Evolutionary conservation across 2,113 vertebrate genomes (phyloP).

Genomic region (Erythrocercus mccallii): DNA sequence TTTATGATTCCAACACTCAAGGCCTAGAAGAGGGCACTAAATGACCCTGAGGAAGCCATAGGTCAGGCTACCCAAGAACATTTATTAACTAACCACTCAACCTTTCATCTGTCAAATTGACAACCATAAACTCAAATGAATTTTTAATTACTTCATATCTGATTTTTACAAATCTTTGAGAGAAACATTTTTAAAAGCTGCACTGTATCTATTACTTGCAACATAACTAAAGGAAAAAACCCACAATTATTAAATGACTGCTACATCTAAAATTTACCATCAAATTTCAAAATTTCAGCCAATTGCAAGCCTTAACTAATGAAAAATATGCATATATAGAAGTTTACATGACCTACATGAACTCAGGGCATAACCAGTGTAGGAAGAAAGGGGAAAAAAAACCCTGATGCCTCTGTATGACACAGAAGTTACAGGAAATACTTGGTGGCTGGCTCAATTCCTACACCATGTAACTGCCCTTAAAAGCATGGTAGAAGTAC

Average conservation of each 20-base stretch:
- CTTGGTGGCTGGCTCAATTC: not conserved
- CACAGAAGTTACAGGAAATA: not conserved
- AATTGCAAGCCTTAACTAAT: not conserved
- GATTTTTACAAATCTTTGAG: constrained; percentile 50
- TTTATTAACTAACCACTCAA: not conserved
- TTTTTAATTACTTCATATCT: constrained; percentile 71
- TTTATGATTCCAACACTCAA: not conserved
- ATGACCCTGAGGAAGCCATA: not conserved
- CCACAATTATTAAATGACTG: not conserved
- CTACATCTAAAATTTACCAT: not conserved
- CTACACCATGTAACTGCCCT: not conserved
- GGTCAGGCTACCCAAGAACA: not conserved
- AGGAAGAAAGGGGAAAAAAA: accelerated
- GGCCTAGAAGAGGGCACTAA: not conserved
- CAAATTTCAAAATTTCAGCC: not conserved
- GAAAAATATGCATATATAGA: not conserved
- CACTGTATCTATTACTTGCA: constrained; percentile 25
- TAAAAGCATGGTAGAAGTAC: not conserved
- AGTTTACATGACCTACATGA: not conserved
- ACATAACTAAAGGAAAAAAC: constrained; percentile 15
- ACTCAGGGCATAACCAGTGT: not conserved
- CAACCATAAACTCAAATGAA: constrained; percentile 55
- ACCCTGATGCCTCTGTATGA: not conserved
- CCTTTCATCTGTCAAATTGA: constrained; percentile 22
- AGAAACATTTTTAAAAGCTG: constrained; percentile 40